phyloP scores from a whole-genome alignment of 2,888 invertebrate genomes.

The Drosophila buzzatii region DNA sequence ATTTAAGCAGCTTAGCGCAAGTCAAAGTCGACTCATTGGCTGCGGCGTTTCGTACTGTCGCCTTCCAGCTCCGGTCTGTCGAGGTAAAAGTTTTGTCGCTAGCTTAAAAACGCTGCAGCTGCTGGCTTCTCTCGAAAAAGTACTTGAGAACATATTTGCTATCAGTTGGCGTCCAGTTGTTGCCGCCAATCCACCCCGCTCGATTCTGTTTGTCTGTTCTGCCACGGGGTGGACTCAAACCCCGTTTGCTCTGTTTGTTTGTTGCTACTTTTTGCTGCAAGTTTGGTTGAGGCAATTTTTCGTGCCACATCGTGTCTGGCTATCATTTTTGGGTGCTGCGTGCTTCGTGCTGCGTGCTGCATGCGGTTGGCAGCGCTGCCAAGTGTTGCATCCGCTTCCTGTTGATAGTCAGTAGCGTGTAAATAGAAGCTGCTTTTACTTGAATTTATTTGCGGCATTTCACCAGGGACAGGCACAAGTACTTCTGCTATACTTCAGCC shows the following conservation, averaged over 20 bases:
- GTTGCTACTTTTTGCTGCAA: slow-evolving; percentile 52
- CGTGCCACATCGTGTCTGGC: slow-evolving; percentile 66
- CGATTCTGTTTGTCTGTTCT: slow-evolving; percentile 13
- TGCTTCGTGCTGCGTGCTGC: slow-evolving; percentile 56
- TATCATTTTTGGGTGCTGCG: slow-evolving; percentile 62
- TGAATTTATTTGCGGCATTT: slow-evolving; percentile 74
- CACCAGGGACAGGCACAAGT: slow-evolving; percentile 18
- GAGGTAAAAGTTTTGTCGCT: slow-evolving; percentile 75
- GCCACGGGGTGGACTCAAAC: slow-evolving; percentile 6
- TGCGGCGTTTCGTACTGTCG: slow-evolving; percentile 19
- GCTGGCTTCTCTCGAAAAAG: slow-evolving; percentile 42
- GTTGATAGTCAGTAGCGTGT: slow-evolving; percentile 78
- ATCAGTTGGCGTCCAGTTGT: slow-evolving; percentile 80
- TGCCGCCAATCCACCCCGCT: slow-evolving; percentile 2
- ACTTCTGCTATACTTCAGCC: background rate
- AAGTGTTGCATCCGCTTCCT: slow-evolving; percentile 81
- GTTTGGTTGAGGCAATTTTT: slow-evolving; percentile 60
- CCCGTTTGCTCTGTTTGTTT: slow-evolving; percentile 50
- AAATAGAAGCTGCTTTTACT: slow-evolving; percentile 75
- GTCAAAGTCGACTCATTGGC: slow-evolving; percentile 64
- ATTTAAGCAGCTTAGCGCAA: slow-evolving; percentile 79
- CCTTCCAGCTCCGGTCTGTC: slow-evolving; percentile 20
- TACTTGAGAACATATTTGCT: slow-evolving; percentile 81
- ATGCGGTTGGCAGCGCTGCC: slow-evolving; percentile 72
- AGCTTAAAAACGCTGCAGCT: slow-evolving; percentile 71